phyloP scores from a whole-genome alignment of 2,888 invertebrate genomes.

The Hydrotaea cyrtoneurina region DNA sequence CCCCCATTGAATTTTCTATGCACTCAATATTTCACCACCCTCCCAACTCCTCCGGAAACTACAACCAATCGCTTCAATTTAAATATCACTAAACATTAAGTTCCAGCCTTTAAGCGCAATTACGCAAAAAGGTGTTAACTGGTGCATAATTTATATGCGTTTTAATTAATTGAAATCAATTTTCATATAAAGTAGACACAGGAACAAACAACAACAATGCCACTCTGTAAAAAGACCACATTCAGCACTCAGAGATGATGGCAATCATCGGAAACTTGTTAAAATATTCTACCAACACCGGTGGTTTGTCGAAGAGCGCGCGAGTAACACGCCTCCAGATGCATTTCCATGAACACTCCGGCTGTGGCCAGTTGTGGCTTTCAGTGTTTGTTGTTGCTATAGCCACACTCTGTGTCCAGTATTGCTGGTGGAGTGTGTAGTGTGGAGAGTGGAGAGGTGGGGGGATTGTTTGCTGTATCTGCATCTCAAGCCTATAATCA shows the following conservation, averaged over 20 bases:
- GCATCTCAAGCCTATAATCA: conserved; percentile 51
- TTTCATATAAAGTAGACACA: not conserved
- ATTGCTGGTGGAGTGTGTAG: not conserved
- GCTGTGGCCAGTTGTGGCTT: not conserved
- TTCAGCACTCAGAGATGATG: not conserved
- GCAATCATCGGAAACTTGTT: conserved; percentile 13
- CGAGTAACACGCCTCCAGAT: conserved; percentile 24
- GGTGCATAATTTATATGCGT: conserved; percentile 9
- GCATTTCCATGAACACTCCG: conserved; percentile 8
- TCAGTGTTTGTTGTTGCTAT: too few relatives aligned
- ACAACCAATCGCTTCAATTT: too few relatives aligned
- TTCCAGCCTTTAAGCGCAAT: not conserved
- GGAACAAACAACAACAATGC: not conserved
- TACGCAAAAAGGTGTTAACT: conserved; percentile 23
- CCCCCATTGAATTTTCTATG: too few relatives aligned
- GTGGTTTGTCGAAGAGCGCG: conserved; percentile 14
- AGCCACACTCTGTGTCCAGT: not conserved
- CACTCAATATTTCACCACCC: too few relatives aligned
- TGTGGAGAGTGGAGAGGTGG: not conserved
- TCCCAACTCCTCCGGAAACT: too few relatives aligned
- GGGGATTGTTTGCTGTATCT: not conserved
- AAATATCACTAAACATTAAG: too few relatives aligned
- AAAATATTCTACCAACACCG: not conserved
- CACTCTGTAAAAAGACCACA: not conserved
- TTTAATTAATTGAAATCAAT: conserved; percentile 26